A percentile compares a stretch with the other conserved stretches of the same genome.
Evolutionary conservation across 2,113 vertebrate species (phyloP).

Genomic region (Aleadryas rufinucha): DNA sequence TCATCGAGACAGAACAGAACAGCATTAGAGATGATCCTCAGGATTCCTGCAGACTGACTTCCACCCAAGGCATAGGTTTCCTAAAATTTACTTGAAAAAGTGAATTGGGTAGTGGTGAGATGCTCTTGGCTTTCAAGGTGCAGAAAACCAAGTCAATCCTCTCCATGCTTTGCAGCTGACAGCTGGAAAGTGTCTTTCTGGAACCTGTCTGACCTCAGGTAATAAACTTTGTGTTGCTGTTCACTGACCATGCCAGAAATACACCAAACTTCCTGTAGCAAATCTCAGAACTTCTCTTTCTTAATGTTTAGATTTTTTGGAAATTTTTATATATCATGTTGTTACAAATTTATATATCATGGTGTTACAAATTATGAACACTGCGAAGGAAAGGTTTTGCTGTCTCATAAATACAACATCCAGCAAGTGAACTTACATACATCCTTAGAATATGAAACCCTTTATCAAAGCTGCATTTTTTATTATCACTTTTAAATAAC

Average conservation of each 20-base stretch:
- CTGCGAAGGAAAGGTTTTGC: neutral
- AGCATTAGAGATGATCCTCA: neutral
- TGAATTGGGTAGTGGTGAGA: neutral
- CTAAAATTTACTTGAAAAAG: neutral
- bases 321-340: neutral
- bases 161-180: neutral
- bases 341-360: neutral
- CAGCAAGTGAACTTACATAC: neutral
- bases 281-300: neutral
- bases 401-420: neutral
- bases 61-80: neutral
- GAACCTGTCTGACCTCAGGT: neutral
- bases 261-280: neutral
- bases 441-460: neutral
- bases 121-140: rapidly evolving
- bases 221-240: neutral
- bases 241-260: neutral
- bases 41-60: neutral
- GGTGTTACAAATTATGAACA: neutral
- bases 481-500: neutral
- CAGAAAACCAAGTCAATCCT: neutral
- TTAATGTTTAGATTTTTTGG: neutral
- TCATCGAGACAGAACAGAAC: neutral
- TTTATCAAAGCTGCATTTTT: neutral
- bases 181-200: neutral